Base-by-base conservation (phyloP, 2,888 invertebrate species). In the Lymantria monacha region DNA sequence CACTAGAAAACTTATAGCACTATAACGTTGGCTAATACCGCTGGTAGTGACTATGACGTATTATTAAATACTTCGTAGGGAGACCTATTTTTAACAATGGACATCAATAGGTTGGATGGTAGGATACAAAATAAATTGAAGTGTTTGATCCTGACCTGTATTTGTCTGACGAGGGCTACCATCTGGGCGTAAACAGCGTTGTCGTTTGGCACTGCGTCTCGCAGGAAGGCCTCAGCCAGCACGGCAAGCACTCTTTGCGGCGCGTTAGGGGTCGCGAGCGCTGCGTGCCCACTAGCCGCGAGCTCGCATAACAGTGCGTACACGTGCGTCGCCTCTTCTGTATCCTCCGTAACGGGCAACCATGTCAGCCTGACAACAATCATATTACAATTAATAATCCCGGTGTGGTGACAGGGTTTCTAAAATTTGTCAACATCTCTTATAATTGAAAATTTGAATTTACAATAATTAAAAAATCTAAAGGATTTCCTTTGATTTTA, bases 241-340 rank as follows among this genome's bases (percentile, higher is more conserved):
- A 97, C 95, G 63, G 94, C 94, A 66, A 99, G 93, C 61, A 99
- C 94, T 60, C 94, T 94, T 55, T 97, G 97, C 74, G 99, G 93
- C 85, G 99, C 99, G 69, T 94, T 93, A 74, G 98, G 97, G 76
- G 97, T 95, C 53, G 94, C 94, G 57, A 99, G 94, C 52, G 95
- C 92, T 14, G 97, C 95, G 91, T 99, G 96, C 77, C 98, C 98
- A 69, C 94, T 93, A 85, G 98, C 97, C 60, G 98, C 96, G 66
- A 99, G 93, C 92, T 99, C 98, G 90, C 98, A 98, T 63, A 99
- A 92, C 84, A 98, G 97, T 52, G 96, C 96, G 85, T 99, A 99
- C 59, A 99, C 96, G 79, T 98, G 97, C 22, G 97, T 96, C 45
- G 98, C 97, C 89, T 99, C 99, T 68, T 99, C 99, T 11, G 95